Conservation (phyloP, 2,797 vertebrate species). For the Craterocephalus amniculus region DNA sequence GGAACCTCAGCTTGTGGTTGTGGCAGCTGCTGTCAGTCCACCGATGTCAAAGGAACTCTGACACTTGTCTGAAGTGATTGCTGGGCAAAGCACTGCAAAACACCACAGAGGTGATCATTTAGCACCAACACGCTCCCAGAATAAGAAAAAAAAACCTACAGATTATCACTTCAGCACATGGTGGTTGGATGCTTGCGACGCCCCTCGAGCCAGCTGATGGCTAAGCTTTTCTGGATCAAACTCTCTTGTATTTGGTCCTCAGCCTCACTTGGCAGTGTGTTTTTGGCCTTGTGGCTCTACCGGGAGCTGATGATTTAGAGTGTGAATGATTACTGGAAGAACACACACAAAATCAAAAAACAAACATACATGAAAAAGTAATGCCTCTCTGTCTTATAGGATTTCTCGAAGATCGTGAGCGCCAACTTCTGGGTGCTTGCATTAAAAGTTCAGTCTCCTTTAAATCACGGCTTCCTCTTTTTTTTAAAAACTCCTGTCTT, state of each 20-base stretch:
- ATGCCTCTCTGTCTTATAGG: background rate
- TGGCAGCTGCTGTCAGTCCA: constrained; percentile 47
- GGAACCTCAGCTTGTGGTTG: constrained; percentile 20
- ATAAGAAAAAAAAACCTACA: constrained; percentile 17
- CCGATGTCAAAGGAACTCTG: constrained; percentile 38
- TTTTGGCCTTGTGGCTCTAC: constrained; percentile 25
- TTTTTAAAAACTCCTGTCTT: constrained; percentile 9
- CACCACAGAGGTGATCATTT: constrained; percentile 43
- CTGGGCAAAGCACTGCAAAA: constrained; percentile 17
- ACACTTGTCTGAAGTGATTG: constrained; percentile 47
- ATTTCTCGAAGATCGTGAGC: constrained; percentile 14
- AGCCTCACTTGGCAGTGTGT: constrained; percentile 35
- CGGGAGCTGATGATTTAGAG: constrained; percentile 24
- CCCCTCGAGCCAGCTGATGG: constrained; percentile 44
- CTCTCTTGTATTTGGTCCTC: constrained; percentile 36
- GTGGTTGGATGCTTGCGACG: constrained; percentile 26
- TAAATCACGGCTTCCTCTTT: background rate
- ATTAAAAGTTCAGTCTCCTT: constrained; percentile 29
- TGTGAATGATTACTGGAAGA: constrained; percentile 18
- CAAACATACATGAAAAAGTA: constrained; percentile 21
- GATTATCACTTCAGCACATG: constrained; percentile 51
- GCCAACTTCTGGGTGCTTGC: constrained; percentile 14
- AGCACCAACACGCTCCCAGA: constrained; percentile 23
- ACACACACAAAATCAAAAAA: constrained; percentile 1
- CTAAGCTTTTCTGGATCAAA: constrained; percentile 56